These are phyloP conservation scores for Myotis yumanensis DNA, from an alignment of 2,113 vertebrate genomes.

Conservation along the genomic window DNA sequence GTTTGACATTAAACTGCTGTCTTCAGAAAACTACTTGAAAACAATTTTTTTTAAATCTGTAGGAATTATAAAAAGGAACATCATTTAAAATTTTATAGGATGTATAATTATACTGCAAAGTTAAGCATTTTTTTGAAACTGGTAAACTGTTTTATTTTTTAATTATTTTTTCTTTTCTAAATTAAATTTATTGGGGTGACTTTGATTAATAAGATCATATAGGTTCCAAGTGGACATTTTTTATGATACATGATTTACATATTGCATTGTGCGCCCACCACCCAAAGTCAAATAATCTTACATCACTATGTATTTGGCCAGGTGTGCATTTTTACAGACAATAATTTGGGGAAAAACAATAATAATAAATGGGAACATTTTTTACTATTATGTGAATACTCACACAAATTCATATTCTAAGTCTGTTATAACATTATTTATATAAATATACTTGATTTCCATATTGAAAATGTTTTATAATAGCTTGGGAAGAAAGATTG, in stretches of 20 bases:
- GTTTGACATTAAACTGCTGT: slow-evolving; percentile 18
- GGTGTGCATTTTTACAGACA: background rate
- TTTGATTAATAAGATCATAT: background rate
- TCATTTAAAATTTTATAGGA: slow-evolving; percentile 35
- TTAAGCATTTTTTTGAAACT: background rate
- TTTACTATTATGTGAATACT: background rate
- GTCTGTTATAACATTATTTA: slow-evolving; percentile 46
- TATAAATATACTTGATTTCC: slow-evolving; percentile 57
- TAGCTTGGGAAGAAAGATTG: background rate
- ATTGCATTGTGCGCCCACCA: background rate
- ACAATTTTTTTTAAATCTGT: background rate
- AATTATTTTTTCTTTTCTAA: background rate
- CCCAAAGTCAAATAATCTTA: background rate
- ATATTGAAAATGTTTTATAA: slow-evolving; percentile 14
- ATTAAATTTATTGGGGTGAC: background rate
- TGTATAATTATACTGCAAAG: background rate
- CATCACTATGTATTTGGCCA: background rate
- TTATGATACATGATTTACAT: background rate
- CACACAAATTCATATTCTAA: slow-evolving; percentile 45
- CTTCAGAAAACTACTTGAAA: slow-evolving; percentile 51
- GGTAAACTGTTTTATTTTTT: background rate
- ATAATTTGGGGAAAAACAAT: background rate
- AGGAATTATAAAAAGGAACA: slow-evolving; percentile 47
- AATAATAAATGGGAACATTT: slow-evolving; percentile 18
- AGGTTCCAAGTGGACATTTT: background rate